These are phyloP conservation scores for Gambusia affinis DNA, from an alignment of 2,113 vertebrate genomes.

Conservation along the genomic window DNA sequence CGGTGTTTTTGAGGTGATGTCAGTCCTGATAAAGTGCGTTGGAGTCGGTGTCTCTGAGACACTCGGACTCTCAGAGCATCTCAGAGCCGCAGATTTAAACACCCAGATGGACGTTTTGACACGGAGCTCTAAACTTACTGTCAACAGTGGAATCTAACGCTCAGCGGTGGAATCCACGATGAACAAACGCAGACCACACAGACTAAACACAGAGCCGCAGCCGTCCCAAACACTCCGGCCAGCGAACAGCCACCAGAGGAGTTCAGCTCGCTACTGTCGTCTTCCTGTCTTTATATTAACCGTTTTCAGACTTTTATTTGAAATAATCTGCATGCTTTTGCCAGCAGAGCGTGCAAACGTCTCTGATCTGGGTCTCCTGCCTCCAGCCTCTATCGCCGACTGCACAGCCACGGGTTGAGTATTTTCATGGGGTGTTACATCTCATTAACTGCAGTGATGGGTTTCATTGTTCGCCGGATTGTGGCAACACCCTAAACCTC, in stretches of 20 bases:
- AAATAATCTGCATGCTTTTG: slow-evolving; percentile 3
- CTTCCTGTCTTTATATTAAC: slow-evolving; percentile 39
- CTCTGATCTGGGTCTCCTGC: slow-evolving; percentile 21
- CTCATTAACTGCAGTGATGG: slow-evolving; percentile 23
- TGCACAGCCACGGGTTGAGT: slow-evolving; percentile 1
- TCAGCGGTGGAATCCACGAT: slow-evolving; percentile 77
- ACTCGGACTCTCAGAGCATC: slow-evolving; percentile 46
- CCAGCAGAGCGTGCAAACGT: background rate
- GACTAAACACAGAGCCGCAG: slow-evolving; percentile 79
- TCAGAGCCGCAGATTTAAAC: slow-evolving; percentile 72
- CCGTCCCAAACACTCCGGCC: slow-evolving; percentile 63
- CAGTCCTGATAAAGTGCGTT: background rate
- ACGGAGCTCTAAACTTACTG: slow-evolving; percentile 78
- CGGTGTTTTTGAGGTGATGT: background rate
- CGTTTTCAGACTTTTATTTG: slow-evolving; percentile 14
- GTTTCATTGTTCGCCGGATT: slow-evolving; percentile 43
- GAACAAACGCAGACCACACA: slow-evolving; percentile 78
- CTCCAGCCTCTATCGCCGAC: slow-evolving; percentile 5
- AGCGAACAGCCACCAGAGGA: slow-evolving; percentile 68
- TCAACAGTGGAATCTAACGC: slow-evolving; percentile 80
- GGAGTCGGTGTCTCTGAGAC: slow-evolving; percentile 6
- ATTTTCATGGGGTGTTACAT: slow-evolving; percentile 32
- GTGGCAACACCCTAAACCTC: slow-evolving; percentile 31
- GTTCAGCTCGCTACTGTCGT: slow-evolving; percentile 67
- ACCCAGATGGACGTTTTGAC: slow-evolving; percentile 78